phyloP scores from a whole-genome alignment of 2,113 vertebrate genomes.

The Excalfactoria chinensis region DNA sequence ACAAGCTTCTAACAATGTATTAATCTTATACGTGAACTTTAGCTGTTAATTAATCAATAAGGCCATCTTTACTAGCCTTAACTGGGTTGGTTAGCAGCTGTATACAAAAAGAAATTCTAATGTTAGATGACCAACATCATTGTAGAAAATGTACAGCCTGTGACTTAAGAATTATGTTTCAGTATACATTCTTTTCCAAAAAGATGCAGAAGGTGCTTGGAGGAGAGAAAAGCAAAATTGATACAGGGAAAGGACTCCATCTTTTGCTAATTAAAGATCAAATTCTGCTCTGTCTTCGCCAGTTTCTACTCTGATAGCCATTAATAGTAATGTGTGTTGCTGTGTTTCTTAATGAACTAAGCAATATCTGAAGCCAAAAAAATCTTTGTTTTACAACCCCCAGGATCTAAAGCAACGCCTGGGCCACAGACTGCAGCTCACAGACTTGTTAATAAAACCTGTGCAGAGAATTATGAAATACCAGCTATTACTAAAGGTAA shows the following conservation, averaged over 20 bases:
- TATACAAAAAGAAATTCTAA: background rate
- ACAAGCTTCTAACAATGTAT: background rate
- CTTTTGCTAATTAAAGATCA: background rate
- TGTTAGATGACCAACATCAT: background rate
- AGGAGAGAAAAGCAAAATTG: background rate
- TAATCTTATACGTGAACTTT: background rate
- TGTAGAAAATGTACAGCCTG: background rate
- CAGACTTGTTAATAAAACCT: conserved; percentile 94
- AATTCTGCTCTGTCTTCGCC: background rate
- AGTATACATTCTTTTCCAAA: background rate
- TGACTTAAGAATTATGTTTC: background rate
- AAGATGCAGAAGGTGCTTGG: background rate
- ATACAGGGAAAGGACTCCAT: background rate
- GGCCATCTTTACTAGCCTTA: background rate
- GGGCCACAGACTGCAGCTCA: conserved; percentile 92
- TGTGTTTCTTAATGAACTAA: background rate
- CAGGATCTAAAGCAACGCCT: conserved; percentile 95
- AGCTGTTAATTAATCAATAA: background rate
- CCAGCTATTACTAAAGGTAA: conserved; percentile 97
- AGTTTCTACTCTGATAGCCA: background rate
- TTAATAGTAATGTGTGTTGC: background rate
- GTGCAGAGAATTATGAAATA: conserved; percentile 99
- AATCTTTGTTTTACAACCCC: background rate
- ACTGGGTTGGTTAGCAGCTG: background rate
- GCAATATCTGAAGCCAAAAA: background rate